These are phyloP conservation scores for Pocota personata DNA, from an alignment of 2,888 invertebrate species.

Conservation along the genomic window DNA sequence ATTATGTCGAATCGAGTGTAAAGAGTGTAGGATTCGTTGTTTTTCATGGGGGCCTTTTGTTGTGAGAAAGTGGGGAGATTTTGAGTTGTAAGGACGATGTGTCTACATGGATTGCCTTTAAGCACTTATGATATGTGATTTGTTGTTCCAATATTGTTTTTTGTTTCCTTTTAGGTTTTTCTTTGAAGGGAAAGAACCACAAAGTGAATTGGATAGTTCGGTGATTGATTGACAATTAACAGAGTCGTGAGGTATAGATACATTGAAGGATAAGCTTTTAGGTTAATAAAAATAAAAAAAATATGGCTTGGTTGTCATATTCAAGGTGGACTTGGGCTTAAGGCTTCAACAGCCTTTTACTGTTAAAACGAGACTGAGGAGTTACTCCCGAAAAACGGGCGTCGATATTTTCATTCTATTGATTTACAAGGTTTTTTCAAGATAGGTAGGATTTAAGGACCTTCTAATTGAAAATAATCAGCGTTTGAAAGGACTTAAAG, in stretches of 20 bases:
- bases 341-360: too few species aligned
- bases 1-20: conserved; percentile 39
- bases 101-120: conserved; percentile 2
- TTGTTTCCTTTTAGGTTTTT: background rate
- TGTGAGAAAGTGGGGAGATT: background rate
- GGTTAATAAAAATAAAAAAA: background rate
- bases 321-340: too few species aligned
- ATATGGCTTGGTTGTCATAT: too few species aligned
- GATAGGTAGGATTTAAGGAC: too few species aligned
- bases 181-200: background rate
- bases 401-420: too few species aligned
- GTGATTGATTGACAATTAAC: conserved; percentile 14
- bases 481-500: too few species aligned
- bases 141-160: conserved; percentile 29
- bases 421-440: too few species aligned
- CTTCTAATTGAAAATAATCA: too few species aligned
- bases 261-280: background rate
- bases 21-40: conserved; percentile 8
- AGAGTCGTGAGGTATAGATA: background rate
- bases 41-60: conserved; percentile 3
- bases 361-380: too few species aligned
- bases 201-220: conserved; percentile 14
- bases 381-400: too few species aligned
- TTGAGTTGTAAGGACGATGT: conserved; percentile 1
- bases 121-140: conserved; percentile 27